Evolutionary conservation across 2,113 vertebrate species (phyloP).

Genomic region (Leptobrachium leishanense): DNA sequence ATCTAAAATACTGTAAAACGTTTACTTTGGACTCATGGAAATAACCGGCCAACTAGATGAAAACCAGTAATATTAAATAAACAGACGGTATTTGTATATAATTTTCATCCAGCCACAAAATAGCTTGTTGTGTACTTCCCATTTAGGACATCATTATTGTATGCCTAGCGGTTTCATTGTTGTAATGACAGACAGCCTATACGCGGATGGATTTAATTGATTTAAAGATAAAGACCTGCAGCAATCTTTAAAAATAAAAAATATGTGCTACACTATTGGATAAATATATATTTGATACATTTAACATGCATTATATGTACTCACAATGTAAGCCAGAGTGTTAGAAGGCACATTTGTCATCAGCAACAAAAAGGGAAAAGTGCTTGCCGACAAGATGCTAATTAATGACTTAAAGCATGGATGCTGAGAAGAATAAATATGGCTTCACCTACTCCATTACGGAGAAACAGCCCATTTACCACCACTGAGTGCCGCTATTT

Average conservation of each 20-base stretch:
- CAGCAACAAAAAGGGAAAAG: conserved; percentile 31
- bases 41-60: no score
- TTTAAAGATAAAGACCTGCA: conserved; percentile 3
- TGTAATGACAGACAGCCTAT: background rate
- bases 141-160: background rate
- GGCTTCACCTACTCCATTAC: background rate
- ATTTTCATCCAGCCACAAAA: background rate
- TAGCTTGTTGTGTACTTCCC: background rate
- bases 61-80: no score
- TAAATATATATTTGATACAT: conserved; percentile 33
- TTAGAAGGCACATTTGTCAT: conserved; percentile 22
- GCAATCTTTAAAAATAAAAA: background rate
- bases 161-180: background rate
- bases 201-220: conserved; percentile 13
- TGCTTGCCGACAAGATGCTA: conserved; percentile 21
- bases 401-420: conserved; percentile 37
- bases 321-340: conserved; percentile 20
- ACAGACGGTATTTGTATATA: background rate
- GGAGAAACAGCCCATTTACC: background rate
- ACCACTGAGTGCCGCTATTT: no score
- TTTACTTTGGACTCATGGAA: no score
- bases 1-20: no score
- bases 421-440: background rate
- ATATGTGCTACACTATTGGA: conserved; percentile 25
- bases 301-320: conserved; percentile 35